Evolutionary conservation across 2,797 vertebrate genomes (phyloP), one percentile per base, ranked within the genome.

Genomic region (Gallirallus australis): DNA sequence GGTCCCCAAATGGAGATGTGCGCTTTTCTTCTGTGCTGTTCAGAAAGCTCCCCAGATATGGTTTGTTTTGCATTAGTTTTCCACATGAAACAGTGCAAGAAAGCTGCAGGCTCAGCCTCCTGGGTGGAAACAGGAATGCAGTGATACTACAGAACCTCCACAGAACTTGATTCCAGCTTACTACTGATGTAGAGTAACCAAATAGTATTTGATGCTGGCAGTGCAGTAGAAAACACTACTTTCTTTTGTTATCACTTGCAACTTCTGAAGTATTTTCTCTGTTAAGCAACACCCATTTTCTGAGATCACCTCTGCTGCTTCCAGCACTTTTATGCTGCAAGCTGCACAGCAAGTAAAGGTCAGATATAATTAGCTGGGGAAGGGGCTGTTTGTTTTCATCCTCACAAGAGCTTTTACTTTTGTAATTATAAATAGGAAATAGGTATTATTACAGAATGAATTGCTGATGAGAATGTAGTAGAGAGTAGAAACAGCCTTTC

Each of bases 301-400:
- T 82, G 70, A 64, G 47, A 91, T 25, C 77, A 72, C 17, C 88
- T 42, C 48, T 79, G 48, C 75, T 93, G 45, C 82, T 91, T 93
- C 60, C 75, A 68, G 69, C 70, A 59, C 69, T 82, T 95, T 77
- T 76, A 31, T 52, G 35, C 69, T 92, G 82, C 60, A 82, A 86
- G 66, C 71, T 68, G 68, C 70, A 50, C 35, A 54, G 77, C 45
- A 78, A 92, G 57, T 68, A 94, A 95, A 96, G 90, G 96, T 95
- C 93, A 93, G 82, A 88, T 60, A 86, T 82, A 96, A 95, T 96
- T 93, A 93, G 48, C 59, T 72, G 37, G 56, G 70, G 64, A 86
- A 78, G 64, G 64, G 88, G 23, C 18, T 81, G 90, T 91, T 93
- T 95, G 82, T 95, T 94, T 95, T 92, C 54, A 53, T 82, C 37